Evolutionary conservation across 2,113 vertebrate genomes (phyloP).

Genomic region (Octodon degus): DNA sequence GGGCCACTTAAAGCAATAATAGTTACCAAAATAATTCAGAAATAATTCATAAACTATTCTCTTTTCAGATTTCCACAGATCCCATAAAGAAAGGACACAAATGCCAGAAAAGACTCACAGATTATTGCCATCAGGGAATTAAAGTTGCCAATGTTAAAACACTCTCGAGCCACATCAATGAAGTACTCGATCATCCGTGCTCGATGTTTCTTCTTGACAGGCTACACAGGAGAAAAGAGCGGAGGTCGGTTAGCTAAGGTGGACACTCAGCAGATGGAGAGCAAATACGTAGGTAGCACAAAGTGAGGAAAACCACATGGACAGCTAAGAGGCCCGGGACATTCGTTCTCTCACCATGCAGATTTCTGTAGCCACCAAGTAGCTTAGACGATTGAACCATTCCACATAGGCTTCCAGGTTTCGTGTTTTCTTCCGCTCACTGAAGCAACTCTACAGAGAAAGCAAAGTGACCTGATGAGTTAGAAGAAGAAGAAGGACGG

Average conservation of each 20-base stretch:
- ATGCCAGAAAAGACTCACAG: slow-evolving; percentile 89
- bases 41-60: neutral
- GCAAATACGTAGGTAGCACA: neutral
- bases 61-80: neutral
- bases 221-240: slow-evolving; percentile 82
- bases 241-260: neutral
- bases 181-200: slow-evolving; percentile 96
- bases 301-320: neutral
- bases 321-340: neutral
- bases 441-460: slow-evolving; percentile 89
- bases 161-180: slow-evolving; percentile 96
- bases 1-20: neutral
- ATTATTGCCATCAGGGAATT: slow-evolving; percentile 99
- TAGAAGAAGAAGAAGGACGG: neutral
- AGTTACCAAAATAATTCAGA: neutral
- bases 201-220: slow-evolving; percentile 96
- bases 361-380: slow-evolving; percentile 97
- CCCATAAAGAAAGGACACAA: neutral
- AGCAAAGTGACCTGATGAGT: neutral
- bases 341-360: slow-evolving; percentile 91
- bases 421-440: slow-evolving; percentile 91
- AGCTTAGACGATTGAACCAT: slow-evolving; percentile 98
- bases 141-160: slow-evolving; percentile 98
- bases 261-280: rapidly evolving
- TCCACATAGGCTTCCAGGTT: slow-evolving; percentile 96